Conservation (phyloP, 2,797 vertebrate genomes). For the Naso thynnoides region DNA sequence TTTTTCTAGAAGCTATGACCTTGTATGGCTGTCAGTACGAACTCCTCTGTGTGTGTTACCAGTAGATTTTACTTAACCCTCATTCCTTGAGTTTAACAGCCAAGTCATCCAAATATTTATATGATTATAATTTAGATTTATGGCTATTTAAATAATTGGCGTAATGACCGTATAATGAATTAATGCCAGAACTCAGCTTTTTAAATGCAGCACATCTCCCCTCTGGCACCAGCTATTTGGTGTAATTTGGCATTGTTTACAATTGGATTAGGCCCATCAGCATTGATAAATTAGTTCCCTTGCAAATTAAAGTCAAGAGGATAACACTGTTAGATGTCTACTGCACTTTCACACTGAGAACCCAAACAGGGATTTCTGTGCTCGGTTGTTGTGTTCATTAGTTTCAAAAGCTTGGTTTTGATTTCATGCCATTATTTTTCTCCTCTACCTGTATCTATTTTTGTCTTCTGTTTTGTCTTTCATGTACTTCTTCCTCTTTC, state of each 20-base stretch:
- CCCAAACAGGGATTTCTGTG: constrained; percentile 49
- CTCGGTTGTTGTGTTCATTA: constrained; percentile 49
- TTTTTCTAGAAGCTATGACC: constrained; percentile 30
- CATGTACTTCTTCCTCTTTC: constrained; percentile 91
- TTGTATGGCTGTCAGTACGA: constrained; percentile 33
- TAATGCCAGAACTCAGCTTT: constrained; percentile 53
- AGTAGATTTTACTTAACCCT: constrained; percentile 43
- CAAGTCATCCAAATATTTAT: constrained; percentile 12
- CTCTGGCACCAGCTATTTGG: constrained; percentile 43
- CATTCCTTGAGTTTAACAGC: constrained; percentile 35
- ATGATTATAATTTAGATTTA: constrained; percentile 48
- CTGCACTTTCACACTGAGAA: constrained; percentile 32
- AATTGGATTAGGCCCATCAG: constrained; percentile 58
- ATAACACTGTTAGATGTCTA: constrained; percentile 47
- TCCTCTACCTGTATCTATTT: constrained; percentile 88
- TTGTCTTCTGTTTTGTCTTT: constrained; percentile 87
- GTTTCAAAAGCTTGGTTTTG: constrained; percentile 54
- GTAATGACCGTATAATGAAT: constrained; percentile 46
- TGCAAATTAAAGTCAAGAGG: constrained; percentile 47
- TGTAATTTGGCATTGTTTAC: constrained; percentile 56
- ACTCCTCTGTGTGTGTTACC: constrained; percentile 23
- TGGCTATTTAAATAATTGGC: constrained; percentile 53
- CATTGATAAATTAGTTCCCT: constrained; percentile 56
- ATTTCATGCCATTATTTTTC: constrained; percentile 76
- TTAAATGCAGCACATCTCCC: constrained; percentile 56